Evolutionary conservation across 2,113 vertebrate genomes (phyloP).

Genomic region (Synchiropus splendidus): DNA sequence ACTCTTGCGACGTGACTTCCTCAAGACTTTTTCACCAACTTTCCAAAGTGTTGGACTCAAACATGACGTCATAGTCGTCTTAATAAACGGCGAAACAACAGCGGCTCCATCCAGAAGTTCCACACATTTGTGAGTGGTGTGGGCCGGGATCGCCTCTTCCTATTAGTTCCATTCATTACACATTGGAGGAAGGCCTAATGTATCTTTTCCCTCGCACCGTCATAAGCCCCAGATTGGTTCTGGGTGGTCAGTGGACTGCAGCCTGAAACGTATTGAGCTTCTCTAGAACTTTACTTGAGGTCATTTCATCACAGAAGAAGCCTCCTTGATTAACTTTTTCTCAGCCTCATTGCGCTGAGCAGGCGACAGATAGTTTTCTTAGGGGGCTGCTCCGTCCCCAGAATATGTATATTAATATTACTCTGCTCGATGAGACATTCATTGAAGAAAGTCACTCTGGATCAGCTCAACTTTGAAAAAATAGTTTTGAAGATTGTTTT

Average conservation of each 20-base stretch:
- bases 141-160: slow-evolving; percentile 47
- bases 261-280: slow-evolving; percentile 51
- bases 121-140: slow-evolving; percentile 47
- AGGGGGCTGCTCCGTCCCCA: slow-evolving; percentile 26
- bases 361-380: slow-evolving; percentile 41
- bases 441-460: too few species aligned
- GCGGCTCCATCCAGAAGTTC: slow-evolving; percentile 27
- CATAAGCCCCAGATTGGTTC: slow-evolving; percentile 66
- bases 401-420: slow-evolving; percentile 50
- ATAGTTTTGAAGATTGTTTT: too few species aligned
- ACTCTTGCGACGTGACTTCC: too few species aligned
- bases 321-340: slow-evolving; percentile 60
- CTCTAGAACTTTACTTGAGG: slow-evolving; percentile 56
- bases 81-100: slow-evolving; percentile 33
- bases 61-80: too few species aligned
- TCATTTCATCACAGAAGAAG: slow-evolving; percentile 52
- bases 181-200: slow-evolving; percentile 55
- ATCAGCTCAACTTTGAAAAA: too few species aligned
- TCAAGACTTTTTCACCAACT: background rate
- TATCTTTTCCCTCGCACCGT: slow-evolving; percentile 57
- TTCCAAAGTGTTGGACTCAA: too few species aligned
- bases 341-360: slow-evolving; percentile 56
- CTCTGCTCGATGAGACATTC: slow-evolving; percentile 47
- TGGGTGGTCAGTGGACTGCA: slow-evolving; percentile 53
- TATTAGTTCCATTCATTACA: slow-evolving; percentile 68